Percentiles rank a stretch among this genome's conserved stretches.
These are phyloP conservation scores for Odocoileus hemionus DNA, from an alignment of 2,113 vertebrate species.

Conservation along the genomic window DNA sequence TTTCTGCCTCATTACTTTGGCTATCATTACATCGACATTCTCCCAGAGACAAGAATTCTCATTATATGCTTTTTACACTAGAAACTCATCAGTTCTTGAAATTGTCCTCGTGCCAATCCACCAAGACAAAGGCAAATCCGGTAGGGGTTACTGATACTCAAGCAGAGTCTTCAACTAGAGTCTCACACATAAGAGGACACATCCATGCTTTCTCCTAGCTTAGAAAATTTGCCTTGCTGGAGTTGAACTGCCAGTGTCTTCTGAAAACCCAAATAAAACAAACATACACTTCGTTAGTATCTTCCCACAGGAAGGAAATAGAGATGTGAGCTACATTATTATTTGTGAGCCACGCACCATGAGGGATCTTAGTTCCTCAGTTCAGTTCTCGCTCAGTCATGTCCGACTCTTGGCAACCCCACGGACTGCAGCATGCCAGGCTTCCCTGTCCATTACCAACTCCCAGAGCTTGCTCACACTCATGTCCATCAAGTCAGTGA, in stretches of 20 bases:
- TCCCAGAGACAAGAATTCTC: background rate
- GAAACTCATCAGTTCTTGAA: background rate
- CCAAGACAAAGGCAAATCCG: background rate
- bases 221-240: background rate
- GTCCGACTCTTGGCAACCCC: background rate
- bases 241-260: background rate
- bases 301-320: background rate
- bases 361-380: background rate
- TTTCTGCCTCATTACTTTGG: slow-evolving; percentile 2
- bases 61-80: background rate
- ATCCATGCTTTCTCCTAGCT: background rate
- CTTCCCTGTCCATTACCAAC: background rate
- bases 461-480: background rate
- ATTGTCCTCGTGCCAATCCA: background rate
- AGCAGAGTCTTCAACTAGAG: background rate
- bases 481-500: background rate
- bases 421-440: background rate
- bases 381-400: background rate
- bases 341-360: background rate
- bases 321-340: background rate
- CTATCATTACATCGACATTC: background rate
- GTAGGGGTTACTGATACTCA: background rate
- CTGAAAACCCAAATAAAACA: background rate
- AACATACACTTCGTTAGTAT: background rate
- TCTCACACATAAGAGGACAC: background rate